Conservation (phyloP, 2,113 vertebrate genomes). For the Gambusia holbrooki region DNA sequence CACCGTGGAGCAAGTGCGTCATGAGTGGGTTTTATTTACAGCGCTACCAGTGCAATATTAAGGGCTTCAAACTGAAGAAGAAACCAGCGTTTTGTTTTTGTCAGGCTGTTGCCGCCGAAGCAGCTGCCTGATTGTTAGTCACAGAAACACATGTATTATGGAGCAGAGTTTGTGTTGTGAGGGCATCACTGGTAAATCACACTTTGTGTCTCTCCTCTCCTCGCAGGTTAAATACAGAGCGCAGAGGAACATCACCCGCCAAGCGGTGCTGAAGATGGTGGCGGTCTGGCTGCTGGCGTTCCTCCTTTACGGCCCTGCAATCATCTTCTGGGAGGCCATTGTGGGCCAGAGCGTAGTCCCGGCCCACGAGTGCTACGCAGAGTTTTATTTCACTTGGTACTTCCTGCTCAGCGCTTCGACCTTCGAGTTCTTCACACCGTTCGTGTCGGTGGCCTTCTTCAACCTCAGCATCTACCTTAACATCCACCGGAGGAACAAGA, state of each 20-base stretch:
- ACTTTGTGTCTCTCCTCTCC: slow-evolving; percentile 25
- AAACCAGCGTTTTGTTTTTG: slow-evolving; percentile 13
- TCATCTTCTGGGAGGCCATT: slow-evolving; percentile 83
- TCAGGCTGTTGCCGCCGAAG: slow-evolving; percentile 6
- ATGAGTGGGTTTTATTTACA: slow-evolving; percentile 60
- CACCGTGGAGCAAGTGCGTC: slow-evolving; percentile 26
- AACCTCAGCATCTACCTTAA: slow-evolving; percentile 87
- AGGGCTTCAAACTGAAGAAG: slow-evolving; percentile 24
- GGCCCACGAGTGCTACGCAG: slow-evolving; percentile 78
- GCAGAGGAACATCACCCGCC: slow-evolving; percentile 77
- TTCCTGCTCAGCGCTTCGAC: slow-evolving; percentile 84
- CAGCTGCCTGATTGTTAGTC: slow-evolving; percentile 39
- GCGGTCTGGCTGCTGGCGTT: slow-evolving; percentile 88
- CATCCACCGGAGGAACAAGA: slow-evolving; percentile 81
- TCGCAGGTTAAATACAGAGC: slow-evolving; percentile 86
- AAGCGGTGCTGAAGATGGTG: slow-evolving; percentile 82
- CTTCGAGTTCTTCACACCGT: slow-evolving; percentile 89
- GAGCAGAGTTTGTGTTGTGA: slow-evolving; percentile 12
- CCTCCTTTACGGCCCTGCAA: slow-evolving; percentile 87
- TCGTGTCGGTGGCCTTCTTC: slow-evolving; percentile 87
- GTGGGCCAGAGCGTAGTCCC: slow-evolving; percentile 74
- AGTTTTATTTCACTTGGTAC: slow-evolving; percentile 86
- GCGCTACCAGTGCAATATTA: slow-evolving; percentile 33
- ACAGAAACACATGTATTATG: neutral
- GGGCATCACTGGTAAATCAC: slow-evolving; percentile 19